Evolutionary conservation across 2,888 invertebrate species (phyloP), one percentile per base, ranked within the genome.

Genomic region (Nebria brevicollis): DNA sequence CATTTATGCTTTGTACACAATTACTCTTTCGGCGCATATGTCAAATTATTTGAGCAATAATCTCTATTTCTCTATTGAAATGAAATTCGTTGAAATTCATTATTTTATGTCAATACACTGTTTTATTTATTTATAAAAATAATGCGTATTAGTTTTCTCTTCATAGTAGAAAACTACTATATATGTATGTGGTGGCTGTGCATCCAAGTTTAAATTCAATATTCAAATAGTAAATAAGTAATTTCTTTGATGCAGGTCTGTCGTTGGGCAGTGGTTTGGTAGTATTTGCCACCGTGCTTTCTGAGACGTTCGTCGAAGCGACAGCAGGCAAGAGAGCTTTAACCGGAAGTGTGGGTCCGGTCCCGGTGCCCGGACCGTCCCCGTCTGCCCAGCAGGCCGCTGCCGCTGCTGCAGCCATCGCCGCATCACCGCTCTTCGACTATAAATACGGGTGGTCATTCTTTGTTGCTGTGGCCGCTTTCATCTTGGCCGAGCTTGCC

Each of bases 381-480:
- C 75, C 77, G 11, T 64, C 74, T 64, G 77, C 64, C 11, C 25
- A 34, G 20, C 72, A 70, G 41, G 54, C 65, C 3, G 20, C 66
- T 25, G 41, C 73, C 41, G 82, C 77, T 25, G 77, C 75, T 34
- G 77, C 72, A 6, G 87, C 88, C 82, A 85, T 87, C 68, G 85
- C 86, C 75, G 84, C 86, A 70, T 87, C 86, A 54, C 87, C 88
- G 41, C 83, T 86, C 75, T 89, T 88, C 86, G 88, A 88, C 85
- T 92, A 91, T 87, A 90, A 90, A 77, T 93, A 93, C 86, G 93
- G 92, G 73, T 93, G 93, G 93, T 92, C 92, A 83, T 91, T 93
- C 85, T 91, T 92, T 86, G 90, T 91, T 65, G 93, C 92, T 8
- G 91, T 92, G 65, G 89, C 91, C 77, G 92, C 92, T 75, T 90